Base-by-base conservation (phyloP, 2,888 invertebrate species). In the Acronicta leporina region DNA sequence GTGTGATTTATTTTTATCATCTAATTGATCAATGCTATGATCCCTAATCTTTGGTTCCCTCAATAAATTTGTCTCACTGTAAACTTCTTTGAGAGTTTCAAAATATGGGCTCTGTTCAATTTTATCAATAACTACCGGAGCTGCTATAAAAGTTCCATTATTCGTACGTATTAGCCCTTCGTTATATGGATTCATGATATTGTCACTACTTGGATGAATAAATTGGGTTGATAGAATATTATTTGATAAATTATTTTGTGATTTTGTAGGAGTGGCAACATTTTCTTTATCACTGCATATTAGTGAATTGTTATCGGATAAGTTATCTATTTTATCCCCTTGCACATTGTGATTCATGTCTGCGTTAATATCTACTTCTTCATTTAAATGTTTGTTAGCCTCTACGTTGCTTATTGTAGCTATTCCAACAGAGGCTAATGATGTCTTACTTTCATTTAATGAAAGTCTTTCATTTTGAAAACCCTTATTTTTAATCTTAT, bases 71-170 rank as follows among this genome's bases (percentile, higher is more conserved):
- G 15, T 50, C 30, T 44, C 46, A 58, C 46, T 59, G 25, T 35
- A 9, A 45, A 45, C 33, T 44, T 45, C 9, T 49, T 53, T 40
- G 9, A 35, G 2, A 20, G 25, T 11, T 38, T 8, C 14, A 16
- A 33, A 35, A 50, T 42, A 15, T 16, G 42, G 5, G 33, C 5
- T 15, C 7, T 7, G 5, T 43, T 40, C 2, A 0, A 10, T 43
- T 10, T 60, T 35, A 25, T 55, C 38, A 33, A 50, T 50, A 20
- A 46, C 30, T 57, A 52, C 13, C 8, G 62, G 51, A 38, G 33
- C 30, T 50, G 50, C 25, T 35, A 50, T 53, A 11, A 53, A 10
- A 25, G 11, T 14, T 16, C 2, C 45, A 0, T 16, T 30, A 0
- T 13, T n/a, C 25, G n/a, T 20, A n/a, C 27, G 33, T 35, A 7